Conservation (phyloP, 2,888 invertebrate genomes). For the Drosophila mettleri region DNA sequence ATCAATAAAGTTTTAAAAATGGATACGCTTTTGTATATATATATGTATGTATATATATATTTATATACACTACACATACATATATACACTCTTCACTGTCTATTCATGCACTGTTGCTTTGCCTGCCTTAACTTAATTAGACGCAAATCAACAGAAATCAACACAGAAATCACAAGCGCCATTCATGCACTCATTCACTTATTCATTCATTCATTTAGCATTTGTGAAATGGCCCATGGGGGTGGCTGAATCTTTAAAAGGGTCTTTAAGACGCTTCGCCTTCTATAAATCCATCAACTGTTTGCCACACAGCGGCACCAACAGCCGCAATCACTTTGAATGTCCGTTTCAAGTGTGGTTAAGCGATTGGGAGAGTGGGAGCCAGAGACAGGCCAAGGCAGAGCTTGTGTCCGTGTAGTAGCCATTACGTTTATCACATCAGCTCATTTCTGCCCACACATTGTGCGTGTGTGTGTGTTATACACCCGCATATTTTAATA, state of each 20-base stretch:
- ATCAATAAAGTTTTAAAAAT: too few species aligned
- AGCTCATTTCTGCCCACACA: constrained; percentile 40
- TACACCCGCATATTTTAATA: constrained; percentile 77
- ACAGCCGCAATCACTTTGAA: constrained; percentile 70
- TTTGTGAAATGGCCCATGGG: constrained; percentile 7
- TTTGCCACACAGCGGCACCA: constrained; percentile 28
- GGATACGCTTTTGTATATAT: too few species aligned
- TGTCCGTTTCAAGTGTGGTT: constrained; percentile 30
- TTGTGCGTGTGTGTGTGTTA: constrained; percentile 14
- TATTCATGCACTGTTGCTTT: not conserved
- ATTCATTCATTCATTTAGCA: constrained; percentile 46
- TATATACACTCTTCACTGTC: not conserved
- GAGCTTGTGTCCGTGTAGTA: constrained; percentile 14
- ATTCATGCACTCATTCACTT: constrained; percentile 53
- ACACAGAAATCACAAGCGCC: constrained; percentile 60
- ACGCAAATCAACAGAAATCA: constrained; percentile 60
- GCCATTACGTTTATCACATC: constrained; percentile 70
- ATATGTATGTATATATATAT: too few species aligned
- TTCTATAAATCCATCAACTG: constrained; percentile 57
- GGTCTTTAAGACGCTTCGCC: constrained; percentile 31
- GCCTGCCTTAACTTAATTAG: constrained; percentile 70
- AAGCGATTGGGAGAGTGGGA: not conserved
- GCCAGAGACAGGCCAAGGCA: not conserved
- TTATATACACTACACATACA: too few species aligned
- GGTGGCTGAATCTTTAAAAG: constrained; percentile 14